Percentiles rank a stretch among this genome's conserved stretches.
Conservation (phyloP, 2,113 vertebrate genomes). For the Panurus biarmicus region DNA sequence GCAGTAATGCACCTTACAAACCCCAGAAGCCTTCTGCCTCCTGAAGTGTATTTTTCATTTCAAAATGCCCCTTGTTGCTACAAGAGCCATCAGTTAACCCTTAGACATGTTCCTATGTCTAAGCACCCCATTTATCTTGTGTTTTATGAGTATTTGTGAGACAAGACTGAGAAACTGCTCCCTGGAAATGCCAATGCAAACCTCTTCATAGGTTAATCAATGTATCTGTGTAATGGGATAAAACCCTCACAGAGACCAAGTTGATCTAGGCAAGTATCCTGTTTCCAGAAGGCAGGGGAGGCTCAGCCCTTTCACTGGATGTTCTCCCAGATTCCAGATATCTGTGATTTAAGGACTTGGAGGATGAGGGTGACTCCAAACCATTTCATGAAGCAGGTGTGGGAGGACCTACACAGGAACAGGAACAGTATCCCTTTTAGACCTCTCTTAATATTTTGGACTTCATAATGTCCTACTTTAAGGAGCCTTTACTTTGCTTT, state of each 20-base stretch:
- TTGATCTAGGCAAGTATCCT: neutral
- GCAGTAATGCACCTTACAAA: neutral
- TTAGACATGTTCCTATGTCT: too few species aligned
- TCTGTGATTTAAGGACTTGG: neutral
- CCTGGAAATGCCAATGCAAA: neutral
- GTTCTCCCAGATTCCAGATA: neutral
- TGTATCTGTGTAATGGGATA: neutral
- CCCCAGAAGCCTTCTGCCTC: neutral
- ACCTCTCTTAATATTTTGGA: neutral
- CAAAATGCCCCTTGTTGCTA: neutral
- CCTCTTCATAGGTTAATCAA: neutral
- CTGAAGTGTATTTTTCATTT: neutral
- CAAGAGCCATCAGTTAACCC: neutral
- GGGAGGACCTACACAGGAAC: neutral
- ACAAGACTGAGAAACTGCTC: neutral
- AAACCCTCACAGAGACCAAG: neutral
- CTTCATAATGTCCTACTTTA: neutral
- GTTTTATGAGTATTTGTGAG: neutral
- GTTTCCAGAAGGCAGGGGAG: neutral
- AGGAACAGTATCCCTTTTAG: neutral
- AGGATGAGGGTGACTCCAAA: neutral
- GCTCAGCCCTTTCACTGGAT: neutral
- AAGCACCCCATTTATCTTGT: neutral
- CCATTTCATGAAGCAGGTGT: neutral
- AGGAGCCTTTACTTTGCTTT: neutral